Base-by-base conservation (phyloP, 2,113 vertebrate species). In the Brienomyrus brachyistius region DNA sequence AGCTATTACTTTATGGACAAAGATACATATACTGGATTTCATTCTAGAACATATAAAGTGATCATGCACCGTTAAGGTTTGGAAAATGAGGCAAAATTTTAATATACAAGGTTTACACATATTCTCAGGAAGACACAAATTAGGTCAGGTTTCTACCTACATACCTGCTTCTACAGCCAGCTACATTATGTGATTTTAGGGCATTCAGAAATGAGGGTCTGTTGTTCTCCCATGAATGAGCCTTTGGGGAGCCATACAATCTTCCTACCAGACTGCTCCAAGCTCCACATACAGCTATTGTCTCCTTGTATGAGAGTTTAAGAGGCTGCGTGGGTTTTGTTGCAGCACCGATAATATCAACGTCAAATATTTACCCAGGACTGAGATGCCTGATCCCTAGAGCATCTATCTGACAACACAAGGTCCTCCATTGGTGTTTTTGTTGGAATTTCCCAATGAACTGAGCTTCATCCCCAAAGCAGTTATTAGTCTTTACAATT, bases 291-390 rank as follows among this genome's bases (percentile, higher is more conserved):
- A 51, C 83, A 86, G n/a, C 83, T 19, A 51, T 47, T 80, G 74
- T 80, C 83, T 86, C 83, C 83, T 48, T 48, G 6, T 5, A 50
- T 27, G 83, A 86, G 45, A 5, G 48, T 27, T 51, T 86, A 51
- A 86, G 48, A 13, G 48, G 83, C 83, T n/a, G 45, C 47, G 4
- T 19, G 45, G 48, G 23, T 86, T 86, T 86, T 51, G 48, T 13
- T 50, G 23, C 45, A 48, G 9, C 1, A 21, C 23, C 45, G 21
- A 85, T 85, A 85, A 85, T 48, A 50, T 48, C 45, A 50, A 27
- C 47, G 23, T 50, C n/a, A 85, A 86, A 86, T 86, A 86, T 51
- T 86, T 86, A 86, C 47, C 47, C 23, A 51, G n/a, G 45, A 86
- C n/a, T 51, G 48, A 50, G 48, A 31, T 51, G 83, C 45, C 23